A percentile compares a stretch with the other conserved stretches of the same genome.
Evolutionary conservation across 2,797 vertebrate genomes (phyloP).

Genomic region (Cichlasoma orientale): DNA sequence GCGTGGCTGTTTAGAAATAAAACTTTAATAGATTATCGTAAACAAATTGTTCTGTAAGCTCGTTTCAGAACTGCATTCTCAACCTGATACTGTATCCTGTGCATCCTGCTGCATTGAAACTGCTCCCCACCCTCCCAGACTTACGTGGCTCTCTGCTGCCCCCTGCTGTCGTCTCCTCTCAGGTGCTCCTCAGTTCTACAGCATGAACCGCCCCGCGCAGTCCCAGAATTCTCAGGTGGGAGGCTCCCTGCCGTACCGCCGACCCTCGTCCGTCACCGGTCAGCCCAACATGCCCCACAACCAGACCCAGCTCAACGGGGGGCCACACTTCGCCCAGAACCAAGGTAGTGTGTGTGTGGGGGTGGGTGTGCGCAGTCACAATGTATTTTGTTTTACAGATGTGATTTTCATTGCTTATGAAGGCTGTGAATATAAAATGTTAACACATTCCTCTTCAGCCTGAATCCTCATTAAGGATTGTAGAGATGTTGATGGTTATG

Average conservation of each 20-base stretch:
- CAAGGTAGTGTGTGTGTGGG: constrained; percentile 78
- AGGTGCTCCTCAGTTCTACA: constrained; percentile 97
- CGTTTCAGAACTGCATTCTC: neutral
- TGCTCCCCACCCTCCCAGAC: neutral
- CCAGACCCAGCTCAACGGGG: constrained; percentile 88
- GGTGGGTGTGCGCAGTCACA: accelerated
- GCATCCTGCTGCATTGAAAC: neutral
- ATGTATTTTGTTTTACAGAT: neutral
- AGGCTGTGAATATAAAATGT: neutral
- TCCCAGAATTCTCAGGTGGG: constrained; percentile 86
- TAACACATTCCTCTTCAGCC: neutral
- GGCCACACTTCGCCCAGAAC: constrained; percentile 93
- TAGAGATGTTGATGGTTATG: neutral
- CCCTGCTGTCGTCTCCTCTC: constrained; percentile 32
- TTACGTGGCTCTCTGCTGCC: constrained; percentile 26
- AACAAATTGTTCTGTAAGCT: no score
- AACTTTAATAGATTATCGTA: neutral
- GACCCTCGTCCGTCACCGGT: constrained; percentile 92
- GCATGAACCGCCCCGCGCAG: constrained; percentile 91
- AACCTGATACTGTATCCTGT: neutral
- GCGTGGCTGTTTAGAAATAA: neutral
- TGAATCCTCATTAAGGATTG: neutral
- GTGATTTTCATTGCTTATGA: neutral
- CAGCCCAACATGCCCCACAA: constrained; percentile 88
- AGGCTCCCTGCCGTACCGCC: constrained; percentile 93